Base-by-base conservation (phyloP, 2,113 vertebrate genomes). In the Ploceus nigricollis region DNA sequence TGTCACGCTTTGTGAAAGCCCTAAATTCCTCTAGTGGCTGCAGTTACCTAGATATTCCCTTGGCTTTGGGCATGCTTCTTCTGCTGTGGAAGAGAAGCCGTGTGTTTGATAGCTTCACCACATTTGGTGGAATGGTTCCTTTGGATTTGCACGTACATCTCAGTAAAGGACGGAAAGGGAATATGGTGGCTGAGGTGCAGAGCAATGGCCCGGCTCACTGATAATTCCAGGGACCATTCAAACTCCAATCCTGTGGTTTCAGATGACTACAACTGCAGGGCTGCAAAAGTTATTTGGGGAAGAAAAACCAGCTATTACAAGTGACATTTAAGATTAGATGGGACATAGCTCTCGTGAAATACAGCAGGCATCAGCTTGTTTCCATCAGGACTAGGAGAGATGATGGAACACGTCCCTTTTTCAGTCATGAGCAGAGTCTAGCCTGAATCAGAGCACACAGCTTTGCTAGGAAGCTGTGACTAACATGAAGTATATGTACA, bases 271-370 rank as follows among this genome's bases (percentile, higher is more conserved):
- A 90, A 8, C 72, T 75, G 30, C 76, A 89, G 72, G 68, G 50
- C 88, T 86, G 92, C 60, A 48, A 19, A 95, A 94, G 76, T 90
- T 83, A 89, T 92, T 78, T 76, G 80, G 45, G 56, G 40, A 94
- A 84, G 37, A 45, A 92, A 94, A 94, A 76, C 1, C 40, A 71
- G 86, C 90, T 94, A 61, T 84, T 94, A 72, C 65, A 77, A 91
- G 90, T 82, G 82, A 88, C 87, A 78, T 88, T 88, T 76, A 83
- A 83, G 94, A 92, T 83, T 64, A 68, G 60, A 83, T 86, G 85
- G 76, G 85, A 83, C n/a, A 66, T 27, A 80, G 71, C n/a, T 81
- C 45, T 78, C 0, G 0, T 88, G 72, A 90, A 95, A 70, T 81
- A 91, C 64, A 75, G 68, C 68, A 47, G 35, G 47, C 35, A 78